These are phyloP conservation scores for Drosophila arawakana DNA, from an alignment of 1,140 invertebrate genomes.

Conservation along the genomic window DNA sequence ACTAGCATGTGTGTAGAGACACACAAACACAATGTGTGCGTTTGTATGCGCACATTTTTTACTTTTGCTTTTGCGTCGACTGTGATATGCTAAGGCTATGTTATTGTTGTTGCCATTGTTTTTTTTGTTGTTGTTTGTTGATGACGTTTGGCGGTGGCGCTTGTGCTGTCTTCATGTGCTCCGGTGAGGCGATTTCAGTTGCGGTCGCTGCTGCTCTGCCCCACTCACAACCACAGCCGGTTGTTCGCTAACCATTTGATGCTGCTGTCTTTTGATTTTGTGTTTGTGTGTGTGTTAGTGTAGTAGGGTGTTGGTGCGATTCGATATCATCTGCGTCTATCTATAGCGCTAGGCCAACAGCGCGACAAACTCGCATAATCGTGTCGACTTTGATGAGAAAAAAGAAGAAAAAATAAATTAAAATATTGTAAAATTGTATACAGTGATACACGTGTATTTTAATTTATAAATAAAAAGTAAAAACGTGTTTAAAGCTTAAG, in stretches of 20 bases:
- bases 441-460: background rate
- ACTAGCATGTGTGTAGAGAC: background rate
- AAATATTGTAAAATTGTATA: constrained; percentile 16
- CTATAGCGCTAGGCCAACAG: constrained; percentile 60
- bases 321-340: constrained; percentile 62
- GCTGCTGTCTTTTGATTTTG: constrained; percentile 41
- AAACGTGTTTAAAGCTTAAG: background rate
- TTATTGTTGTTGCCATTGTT: background rate
- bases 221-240: constrained; percentile 10
- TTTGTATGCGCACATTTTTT: constrained; percentile 1
- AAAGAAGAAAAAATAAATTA: constrained; percentile 9
- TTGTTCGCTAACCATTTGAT: constrained; percentile 20
- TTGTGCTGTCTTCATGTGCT: constrained; percentile 14
- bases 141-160: constrained; percentile 3
- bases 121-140: background rate
- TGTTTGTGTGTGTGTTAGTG: constrained; percentile 34
- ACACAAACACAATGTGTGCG: background rate
- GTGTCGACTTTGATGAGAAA: constrained; percentile 14
- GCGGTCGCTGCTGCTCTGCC: constrained; percentile 8
- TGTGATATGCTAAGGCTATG: constrained; percentile 5
- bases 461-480: background rate
- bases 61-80: background rate
- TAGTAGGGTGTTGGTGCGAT: constrained; percentile 38
- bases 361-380: constrained; percentile 23
- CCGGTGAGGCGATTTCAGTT: constrained; percentile 21